Conservation (phyloP, 2,797 vertebrate species). For the Peromyscus melanophrys region DNA sequence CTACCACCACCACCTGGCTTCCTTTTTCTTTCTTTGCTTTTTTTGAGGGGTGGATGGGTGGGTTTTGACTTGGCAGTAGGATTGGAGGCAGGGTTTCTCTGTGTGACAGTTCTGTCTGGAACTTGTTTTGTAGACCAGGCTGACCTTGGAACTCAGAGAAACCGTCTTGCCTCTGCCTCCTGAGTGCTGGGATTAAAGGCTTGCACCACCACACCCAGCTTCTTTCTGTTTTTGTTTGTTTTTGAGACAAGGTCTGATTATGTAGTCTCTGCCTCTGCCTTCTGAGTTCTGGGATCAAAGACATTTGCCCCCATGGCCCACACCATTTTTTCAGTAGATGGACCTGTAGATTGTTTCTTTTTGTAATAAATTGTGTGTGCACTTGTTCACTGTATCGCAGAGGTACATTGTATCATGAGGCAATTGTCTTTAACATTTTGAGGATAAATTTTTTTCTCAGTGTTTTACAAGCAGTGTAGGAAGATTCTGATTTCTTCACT, state of each 20-base stretch:
- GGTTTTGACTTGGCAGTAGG: background rate
- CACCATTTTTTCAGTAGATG: background rate
- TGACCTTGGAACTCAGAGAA: background rate
- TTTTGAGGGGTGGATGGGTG: background rate
- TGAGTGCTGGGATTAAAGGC: background rate
- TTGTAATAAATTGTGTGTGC: background rate
- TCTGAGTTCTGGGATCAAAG: background rate
- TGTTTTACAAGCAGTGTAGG: background rate
- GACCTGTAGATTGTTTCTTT: background rate
- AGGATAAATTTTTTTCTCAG: background rate
- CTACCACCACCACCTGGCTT: no score
- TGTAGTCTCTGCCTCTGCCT: no score
- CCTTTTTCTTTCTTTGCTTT: background rate
- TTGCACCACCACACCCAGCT: background rate
- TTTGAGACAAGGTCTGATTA: background rate
- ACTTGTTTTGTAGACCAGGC: background rate
- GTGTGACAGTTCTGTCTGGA: background rate
- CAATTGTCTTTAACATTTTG: background rate
- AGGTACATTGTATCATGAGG: background rate
- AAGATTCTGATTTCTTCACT: background rate
- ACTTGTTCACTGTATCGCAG: background rate
- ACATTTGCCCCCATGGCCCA: background rate
- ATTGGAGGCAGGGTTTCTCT: background rate
- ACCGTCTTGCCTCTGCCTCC: background rate
- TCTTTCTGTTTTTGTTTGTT: background rate